Percentiles rank a stretch among this genome's conserved stretches.
These are phyloP conservation scores for Murina feae DNA, from an alignment of 2,113 vertebrate genomes.

Conservation along the genomic window DNA sequence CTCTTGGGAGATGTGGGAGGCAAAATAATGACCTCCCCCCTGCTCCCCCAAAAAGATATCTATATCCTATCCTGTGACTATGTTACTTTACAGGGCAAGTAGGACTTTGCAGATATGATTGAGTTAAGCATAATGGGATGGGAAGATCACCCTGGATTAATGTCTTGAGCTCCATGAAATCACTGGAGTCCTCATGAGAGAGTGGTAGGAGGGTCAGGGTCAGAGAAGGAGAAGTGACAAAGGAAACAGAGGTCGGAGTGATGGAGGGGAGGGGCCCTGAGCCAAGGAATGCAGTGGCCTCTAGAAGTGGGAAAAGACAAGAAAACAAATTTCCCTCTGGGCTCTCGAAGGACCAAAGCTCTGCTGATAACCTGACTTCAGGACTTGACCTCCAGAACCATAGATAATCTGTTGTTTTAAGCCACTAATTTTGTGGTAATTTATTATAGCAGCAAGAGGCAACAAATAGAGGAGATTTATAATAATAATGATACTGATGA, in stretches of 20 bases:
- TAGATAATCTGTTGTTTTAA: neutral
- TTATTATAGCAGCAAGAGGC: neutral
- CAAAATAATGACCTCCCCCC: neutral
- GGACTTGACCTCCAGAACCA: neutral
- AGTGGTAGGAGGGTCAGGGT: neutral
- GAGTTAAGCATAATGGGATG: neutral
- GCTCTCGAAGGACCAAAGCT: neutral
- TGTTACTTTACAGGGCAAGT: neutral
- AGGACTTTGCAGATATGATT: neutral
- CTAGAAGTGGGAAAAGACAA: neutral
- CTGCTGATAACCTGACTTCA: neutral
- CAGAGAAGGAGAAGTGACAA: neutral
- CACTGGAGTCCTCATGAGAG: neutral
- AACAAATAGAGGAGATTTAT: neutral
- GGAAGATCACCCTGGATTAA: neutral
- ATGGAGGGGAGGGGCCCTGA: neutral
- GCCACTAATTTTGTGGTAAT: neutral
- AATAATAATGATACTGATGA: neutral
- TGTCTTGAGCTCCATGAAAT: neutral
- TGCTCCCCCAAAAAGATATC: neutral
- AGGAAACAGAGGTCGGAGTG: neutral
- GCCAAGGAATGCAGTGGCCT: neutral
- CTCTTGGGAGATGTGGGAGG: neutral
- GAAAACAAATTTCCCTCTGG: neutral
- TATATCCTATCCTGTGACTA: neutral